Evolutionary conservation across 2,797 vertebrate genomes (phyloP).

Genomic region (Dendrocincla fuliginosa): DNA sequence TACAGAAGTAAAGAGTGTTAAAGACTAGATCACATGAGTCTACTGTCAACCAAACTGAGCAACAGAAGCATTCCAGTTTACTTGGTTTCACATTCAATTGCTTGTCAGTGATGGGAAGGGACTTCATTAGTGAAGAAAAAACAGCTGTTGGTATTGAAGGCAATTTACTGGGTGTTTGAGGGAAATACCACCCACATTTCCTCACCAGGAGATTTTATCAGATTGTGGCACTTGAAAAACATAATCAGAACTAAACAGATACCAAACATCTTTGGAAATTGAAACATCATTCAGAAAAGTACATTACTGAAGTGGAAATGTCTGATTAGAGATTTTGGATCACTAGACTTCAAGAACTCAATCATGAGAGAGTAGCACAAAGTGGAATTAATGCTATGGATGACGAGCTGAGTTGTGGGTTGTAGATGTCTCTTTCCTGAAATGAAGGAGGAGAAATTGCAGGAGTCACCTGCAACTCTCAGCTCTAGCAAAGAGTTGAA

Average conservation of each 20-base stretch:
- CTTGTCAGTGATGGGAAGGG: not conserved
- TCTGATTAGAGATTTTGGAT: not conserved
- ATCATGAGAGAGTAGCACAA: not conserved
- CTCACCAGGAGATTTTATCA: not conserved
- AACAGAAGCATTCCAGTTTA: not conserved
- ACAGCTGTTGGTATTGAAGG: not conserved
- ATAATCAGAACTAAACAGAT: not conserved
- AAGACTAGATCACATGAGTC: not conserved
- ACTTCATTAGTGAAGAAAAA: not conserved
- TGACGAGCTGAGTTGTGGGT: not conserved
- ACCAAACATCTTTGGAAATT: not conserved
- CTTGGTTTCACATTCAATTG: not conserved
- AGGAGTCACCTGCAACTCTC: not conserved
- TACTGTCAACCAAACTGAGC: not conserved
- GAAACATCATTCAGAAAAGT: not conserved
- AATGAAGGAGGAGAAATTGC: not conserved
- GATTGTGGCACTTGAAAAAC: not conserved
- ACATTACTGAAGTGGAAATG: not conserved
- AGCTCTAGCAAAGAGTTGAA: not conserved
- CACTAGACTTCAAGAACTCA: not conserved
- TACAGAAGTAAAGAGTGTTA: not conserved
- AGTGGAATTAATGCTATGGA: not conserved
- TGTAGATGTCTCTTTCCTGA: not conserved
- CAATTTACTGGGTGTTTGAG: not conserved
- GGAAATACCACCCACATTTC: not conserved